phyloP scores from a whole-genome alignment of 2,888 invertebrate genomes.

The Caenorhabditis panamensis region DNA sequence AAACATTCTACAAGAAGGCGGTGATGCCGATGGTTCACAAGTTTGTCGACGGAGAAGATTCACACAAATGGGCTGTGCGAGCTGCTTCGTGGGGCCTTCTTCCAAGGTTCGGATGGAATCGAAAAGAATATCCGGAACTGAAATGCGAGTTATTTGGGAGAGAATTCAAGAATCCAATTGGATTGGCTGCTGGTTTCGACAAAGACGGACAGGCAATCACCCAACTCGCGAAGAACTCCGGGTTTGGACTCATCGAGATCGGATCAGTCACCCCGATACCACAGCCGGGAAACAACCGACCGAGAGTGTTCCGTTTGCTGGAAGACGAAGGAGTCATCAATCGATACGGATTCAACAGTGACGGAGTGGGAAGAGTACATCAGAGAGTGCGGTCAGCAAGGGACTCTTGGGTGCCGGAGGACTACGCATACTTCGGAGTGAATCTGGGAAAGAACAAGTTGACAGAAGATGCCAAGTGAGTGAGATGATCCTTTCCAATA shows the following conservation, averaged over 20 bases:
- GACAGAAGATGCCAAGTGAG: slow-evolving; percentile 85
- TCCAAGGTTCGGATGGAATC: slow-evolving; percentile 73
- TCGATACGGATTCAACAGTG: slow-evolving; percentile 93
- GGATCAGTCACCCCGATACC: slow-evolving; percentile 92
- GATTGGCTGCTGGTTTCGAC: slow-evolving; percentile 99
- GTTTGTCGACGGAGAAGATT: slow-evolving; percentile 76
- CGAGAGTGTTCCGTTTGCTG: slow-evolving; percentile 91
- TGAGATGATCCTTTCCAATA: too few relatives aligned
- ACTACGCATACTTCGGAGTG: slow-evolving; percentile 86
- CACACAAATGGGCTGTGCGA: slow-evolving; percentile 74
- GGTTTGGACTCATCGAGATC: slow-evolving; percentile 96
- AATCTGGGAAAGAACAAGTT: slow-evolving; percentile 97
- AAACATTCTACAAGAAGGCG: slow-evolving; percentile 75
- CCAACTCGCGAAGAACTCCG: slow-evolving; percentile 83
- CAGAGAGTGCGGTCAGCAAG: slow-evolving; percentile 66
- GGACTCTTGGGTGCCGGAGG: slow-evolving; percentile 50
- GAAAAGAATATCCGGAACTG: slow-evolving; percentile 76
- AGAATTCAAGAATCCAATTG: slow-evolving; percentile 89
- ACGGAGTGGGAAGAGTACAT: slow-evolving; percentile 86
- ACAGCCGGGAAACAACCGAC: slow-evolving; percentile 93
- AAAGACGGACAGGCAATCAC: slow-evolving; percentile 84
- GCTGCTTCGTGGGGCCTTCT: slow-evolving; percentile 75
- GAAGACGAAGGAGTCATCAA: slow-evolving; percentile 85
- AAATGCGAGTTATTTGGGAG: slow-evolving; percentile 80
- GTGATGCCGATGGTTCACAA: slow-evolving; percentile 78